Conservation (phyloP, 1,140 invertebrate species). For the Hetaerina americana region DNA sequence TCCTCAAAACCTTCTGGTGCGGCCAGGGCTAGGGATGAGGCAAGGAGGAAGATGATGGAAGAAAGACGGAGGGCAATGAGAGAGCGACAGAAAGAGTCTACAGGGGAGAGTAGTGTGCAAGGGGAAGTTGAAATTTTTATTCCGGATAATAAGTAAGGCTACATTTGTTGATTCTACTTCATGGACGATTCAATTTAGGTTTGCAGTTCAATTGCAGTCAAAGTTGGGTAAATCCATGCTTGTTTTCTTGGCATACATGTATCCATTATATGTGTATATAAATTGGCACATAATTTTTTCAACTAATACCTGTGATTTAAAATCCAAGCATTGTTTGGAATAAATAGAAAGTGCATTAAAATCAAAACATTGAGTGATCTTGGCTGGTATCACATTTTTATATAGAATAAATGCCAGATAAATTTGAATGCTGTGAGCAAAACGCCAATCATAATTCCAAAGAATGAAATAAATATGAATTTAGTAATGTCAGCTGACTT, state of each 20-base stretch:
- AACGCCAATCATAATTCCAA: not conserved
- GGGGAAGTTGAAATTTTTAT: not conserved
- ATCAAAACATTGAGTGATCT: not conserved
- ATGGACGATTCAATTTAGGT: not conserved
- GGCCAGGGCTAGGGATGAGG: conserved; percentile 55
- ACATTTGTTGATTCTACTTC: not conserved
- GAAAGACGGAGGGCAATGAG: conserved; percentile 36
- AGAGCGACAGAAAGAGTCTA: not conserved
- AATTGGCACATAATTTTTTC: not conserved
- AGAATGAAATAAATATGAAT: not conserved
- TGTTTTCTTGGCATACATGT: not conserved
- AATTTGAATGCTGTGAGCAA: not conserved
- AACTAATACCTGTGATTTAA: not conserved
- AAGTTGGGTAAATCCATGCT: not conserved
- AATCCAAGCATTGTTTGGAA: not conserved
- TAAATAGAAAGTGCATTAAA: not conserved
- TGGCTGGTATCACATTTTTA: not conserved
- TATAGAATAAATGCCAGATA: not conserved
- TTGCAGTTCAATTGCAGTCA: not conserved
- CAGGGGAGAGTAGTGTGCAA: not conserved
- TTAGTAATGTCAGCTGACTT: not conserved
- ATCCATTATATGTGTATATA: too few relatives aligned
- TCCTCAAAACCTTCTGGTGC: conserved; percentile 34
- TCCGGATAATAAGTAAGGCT: not conserved
- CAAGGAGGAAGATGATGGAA: conserved; percentile 65